Evolutionary conservation across 30 jellyfish, hydroid and myxozoan species (phyloP), one percentile per base, ranked within the genome.

Genomic region (Chironex yamaguchii): DNA sequence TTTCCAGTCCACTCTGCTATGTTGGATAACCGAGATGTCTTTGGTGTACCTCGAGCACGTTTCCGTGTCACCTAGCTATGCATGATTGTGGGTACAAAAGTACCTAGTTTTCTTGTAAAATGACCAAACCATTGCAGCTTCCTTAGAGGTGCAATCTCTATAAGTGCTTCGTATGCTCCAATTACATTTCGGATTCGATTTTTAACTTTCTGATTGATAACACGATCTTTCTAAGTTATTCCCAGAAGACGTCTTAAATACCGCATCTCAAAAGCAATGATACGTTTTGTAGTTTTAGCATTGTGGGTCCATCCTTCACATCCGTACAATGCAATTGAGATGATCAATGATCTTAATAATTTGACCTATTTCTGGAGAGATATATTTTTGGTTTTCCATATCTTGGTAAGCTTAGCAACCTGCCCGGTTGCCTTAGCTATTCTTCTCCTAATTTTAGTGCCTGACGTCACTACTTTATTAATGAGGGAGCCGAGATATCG

Each of bases 71-170:
- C 25, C 24, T 11, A 4, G 9, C 72, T 31, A 21, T 54, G 72
- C 72, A 54, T 54, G 9, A 54, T 54, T 4, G 25, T 54, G 72
- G 20, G 72, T 21, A 11, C 72, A 11, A 54, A 54, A 4, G 72
- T 54, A 11, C 72, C 72, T 4, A 4, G 72, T 54, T 31, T 54
- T 54, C 72, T 54, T 11, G 72, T 54, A 11, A 54, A 6, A 21
- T 54, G 72, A 11, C 72, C 72, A 54, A 54, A 54, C 72, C 72
- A 54, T 54, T 54, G 72, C 9, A 54, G 25, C 25, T 54, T 54
- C 72, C 72, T 54, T 54, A 25, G 9, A 11, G 12, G 72, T 4
- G 9, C 72, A 54, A 54, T 31, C 25, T 54, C 72, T 54, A 54
- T 4, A 11, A 54, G 72, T 11, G 25, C 31, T 54, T 54, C 72